Evolutionary conservation across 2,797 vertebrate genomes (phyloP), one percentile per base, ranked within the genome.

Genomic region (Phaenicophaeus curvirostris): DNA sequence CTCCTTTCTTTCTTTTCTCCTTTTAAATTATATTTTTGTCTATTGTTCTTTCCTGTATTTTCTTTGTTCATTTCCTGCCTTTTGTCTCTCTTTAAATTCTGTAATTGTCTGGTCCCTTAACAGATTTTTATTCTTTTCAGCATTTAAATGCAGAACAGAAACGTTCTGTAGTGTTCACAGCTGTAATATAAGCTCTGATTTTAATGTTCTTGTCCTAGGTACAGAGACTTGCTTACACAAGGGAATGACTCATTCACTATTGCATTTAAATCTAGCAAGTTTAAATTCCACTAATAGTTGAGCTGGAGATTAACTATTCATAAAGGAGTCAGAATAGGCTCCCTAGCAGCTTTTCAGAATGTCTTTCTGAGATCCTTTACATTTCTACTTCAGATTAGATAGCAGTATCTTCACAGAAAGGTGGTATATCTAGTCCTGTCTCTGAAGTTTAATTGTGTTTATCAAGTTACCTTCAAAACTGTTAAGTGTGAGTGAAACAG

Each of bases 141-240:
- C 39, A 59, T 80, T 96, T 73, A 84, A 59, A 74, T 72, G 21
- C 62, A 79, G 37, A 84, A 85, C 28, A 89, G 51, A 91, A 76
- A 20, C 63, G 27, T 81, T 83, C 59, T 58, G 28, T 48, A 66
- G 65, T 31, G 80, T 82, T 91, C 59, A 84, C 25, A 79, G 68
- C 30, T 79, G 74, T 65, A 89, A 61, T 65, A 96, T 90, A 93
- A 95, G 35, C 41, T 85, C 25, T 63, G 54, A 41, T 90, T 93
- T 96, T 94, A 89, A 87, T 96, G 91, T 71, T 85, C 55, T 83
- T 86, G 44, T 79, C 59, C 39, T 39, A 21, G 41, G 20, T 82
- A 87, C 48, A 93, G 87, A 94, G 51, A n/a, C 41, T 72, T 86
- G n/a, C 61, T 93, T 82, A 67, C 90, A 88, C 80, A 83, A 71